Conservation (phyloP, 2,888 invertebrate species). For the Lottia gigantea region DNA sequence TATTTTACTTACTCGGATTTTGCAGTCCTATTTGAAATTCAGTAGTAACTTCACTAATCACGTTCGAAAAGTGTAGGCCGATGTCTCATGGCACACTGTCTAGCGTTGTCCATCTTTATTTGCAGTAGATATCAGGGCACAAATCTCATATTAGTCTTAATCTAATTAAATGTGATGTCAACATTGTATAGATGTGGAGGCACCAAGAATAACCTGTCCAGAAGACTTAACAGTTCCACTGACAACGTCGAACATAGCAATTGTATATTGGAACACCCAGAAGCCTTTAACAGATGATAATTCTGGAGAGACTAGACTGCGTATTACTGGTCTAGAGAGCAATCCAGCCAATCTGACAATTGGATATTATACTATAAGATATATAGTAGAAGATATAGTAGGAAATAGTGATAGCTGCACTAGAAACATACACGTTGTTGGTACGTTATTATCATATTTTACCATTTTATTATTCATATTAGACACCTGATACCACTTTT, state of each 20-base stretch:
- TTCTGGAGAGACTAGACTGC: slow-evolving; percentile 29
- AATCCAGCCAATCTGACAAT: slow-evolving; percentile 29
- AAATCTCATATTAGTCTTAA: neutral
- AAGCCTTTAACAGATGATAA: slow-evolving; percentile 36
- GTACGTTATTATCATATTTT: slow-evolving; percentile 21
- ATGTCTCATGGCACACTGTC: too few species aligned
- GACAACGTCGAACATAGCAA: slow-evolving; percentile 30
- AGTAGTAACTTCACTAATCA: too few species aligned
- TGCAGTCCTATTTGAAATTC: too few species aligned
- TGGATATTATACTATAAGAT: slow-evolving; percentile 39
- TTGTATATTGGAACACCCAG: slow-evolving; percentile 35
- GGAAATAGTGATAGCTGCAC: slow-evolving; percentile 39
- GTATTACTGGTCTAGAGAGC: slow-evolving; percentile 26
- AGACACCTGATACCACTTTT: too few species aligned
- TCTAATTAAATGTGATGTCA: too few species aligned
- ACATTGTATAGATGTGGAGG: slow-evolving; percentile 31
- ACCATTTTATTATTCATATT: too few species aligned
- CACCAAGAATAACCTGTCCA: slow-evolving; percentile 39
- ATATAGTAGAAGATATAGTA: slow-evolving; percentile 35
- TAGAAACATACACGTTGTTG: slow-evolving; percentile 31
- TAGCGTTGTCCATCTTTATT: too few species aligned
- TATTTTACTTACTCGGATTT: too few species aligned
- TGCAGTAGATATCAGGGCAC: neutral
- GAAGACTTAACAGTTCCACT: slow-evolving; percentile 30
- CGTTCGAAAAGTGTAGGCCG: too few species aligned